A percentile compares a stretch with the other conserved stretches of the same genome.
phyloP scores from a whole-genome alignment of 2,113 vertebrate species.

The Aspiorhynchus laticeps region DNA sequence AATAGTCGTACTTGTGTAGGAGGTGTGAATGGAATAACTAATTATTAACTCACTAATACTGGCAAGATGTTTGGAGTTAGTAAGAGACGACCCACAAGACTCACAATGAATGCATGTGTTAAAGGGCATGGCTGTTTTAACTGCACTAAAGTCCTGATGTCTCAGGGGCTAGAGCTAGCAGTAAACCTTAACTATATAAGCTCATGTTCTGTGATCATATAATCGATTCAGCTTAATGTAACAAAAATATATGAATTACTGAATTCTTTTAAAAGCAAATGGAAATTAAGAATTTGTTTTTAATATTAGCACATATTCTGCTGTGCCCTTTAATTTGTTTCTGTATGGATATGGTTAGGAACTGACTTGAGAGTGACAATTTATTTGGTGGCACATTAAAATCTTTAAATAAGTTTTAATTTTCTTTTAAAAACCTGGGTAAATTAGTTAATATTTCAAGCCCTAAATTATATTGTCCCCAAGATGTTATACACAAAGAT shows the following conservation, averaged over 20 bases:
- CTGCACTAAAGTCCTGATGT: neutral
- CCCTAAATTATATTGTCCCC: neutral
- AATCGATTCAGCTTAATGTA: conserved; percentile 13
- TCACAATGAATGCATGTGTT: conserved; percentile 76
- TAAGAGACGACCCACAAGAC: conserved; percentile 66
- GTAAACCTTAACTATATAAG: neutral
- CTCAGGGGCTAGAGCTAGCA: neutral
- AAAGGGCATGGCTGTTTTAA: conserved; percentile 73
- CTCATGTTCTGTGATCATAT: conserved; percentile 25
- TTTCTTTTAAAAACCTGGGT: neutral
- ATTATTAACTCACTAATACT: conserved; percentile 67
- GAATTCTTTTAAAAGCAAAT: neutral
- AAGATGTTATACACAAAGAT: neutral
- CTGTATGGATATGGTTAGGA: conserved; percentile 54
- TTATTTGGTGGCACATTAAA: conserved; percentile 55
- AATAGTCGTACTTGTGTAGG: conserved; percentile 62
- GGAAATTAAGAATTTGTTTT: conserved; percentile 3
- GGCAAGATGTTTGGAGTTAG: conserved; percentile 64
- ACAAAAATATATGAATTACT: neutral
- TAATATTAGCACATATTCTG: conserved; percentile 39
- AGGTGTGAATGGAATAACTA: conserved; percentile 66
- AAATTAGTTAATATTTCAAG: neutral
- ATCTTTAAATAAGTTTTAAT: neutral
- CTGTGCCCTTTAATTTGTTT: conserved; percentile 71
- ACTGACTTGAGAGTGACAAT: conserved; percentile 57